Conservation (phyloP, 1,140 invertebrate species). For the Brachionus rotundiformis region DNA sequence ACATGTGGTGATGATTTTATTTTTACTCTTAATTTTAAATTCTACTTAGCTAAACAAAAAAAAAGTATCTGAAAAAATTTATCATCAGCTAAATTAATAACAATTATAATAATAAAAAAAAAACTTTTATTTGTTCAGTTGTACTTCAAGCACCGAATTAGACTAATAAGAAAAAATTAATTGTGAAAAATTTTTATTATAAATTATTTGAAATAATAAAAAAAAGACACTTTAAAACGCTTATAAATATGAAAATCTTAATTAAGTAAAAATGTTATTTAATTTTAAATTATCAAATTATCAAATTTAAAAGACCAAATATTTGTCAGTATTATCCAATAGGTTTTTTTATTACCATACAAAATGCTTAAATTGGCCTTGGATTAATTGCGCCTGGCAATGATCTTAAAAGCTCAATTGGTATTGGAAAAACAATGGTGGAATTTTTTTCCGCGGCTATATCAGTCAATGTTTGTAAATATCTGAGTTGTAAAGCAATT, state of each 20-base stretch:
- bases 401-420: constrained; percentile 78
- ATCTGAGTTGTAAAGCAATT: constrained; percentile 79
- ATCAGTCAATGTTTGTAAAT: constrained; percentile 81
- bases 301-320: not conserved
- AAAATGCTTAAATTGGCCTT: not conserved
- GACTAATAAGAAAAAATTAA: too few relatives aligned
- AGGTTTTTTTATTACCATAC: too few relatives aligned
- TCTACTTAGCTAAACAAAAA: not conserved
- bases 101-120: not conserved
- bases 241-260: too few relatives aligned
- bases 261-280: not conserved
- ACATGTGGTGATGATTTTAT: not conserved
- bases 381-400: constrained; percentile 52
- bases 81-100: too few relatives aligned
- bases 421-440: constrained; percentile 93
- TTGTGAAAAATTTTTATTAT: too few relatives aligned
- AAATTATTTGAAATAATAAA: too few relatives aligned
- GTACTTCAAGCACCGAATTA: too few relatives aligned
- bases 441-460: constrained; percentile 97
- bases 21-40: not conserved
- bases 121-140: not conserved
- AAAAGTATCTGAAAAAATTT: not conserved
- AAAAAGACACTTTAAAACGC: too few relatives aligned
- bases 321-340: not conserved
- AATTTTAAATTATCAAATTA: too few relatives aligned